Percentiles rank a stretch among this genome's conserved stretches.
These are phyloP conservation scores for Martes flavigula DNA, from an alignment of 2,797 vertebrate species.

Conservation along the genomic window DNA sequence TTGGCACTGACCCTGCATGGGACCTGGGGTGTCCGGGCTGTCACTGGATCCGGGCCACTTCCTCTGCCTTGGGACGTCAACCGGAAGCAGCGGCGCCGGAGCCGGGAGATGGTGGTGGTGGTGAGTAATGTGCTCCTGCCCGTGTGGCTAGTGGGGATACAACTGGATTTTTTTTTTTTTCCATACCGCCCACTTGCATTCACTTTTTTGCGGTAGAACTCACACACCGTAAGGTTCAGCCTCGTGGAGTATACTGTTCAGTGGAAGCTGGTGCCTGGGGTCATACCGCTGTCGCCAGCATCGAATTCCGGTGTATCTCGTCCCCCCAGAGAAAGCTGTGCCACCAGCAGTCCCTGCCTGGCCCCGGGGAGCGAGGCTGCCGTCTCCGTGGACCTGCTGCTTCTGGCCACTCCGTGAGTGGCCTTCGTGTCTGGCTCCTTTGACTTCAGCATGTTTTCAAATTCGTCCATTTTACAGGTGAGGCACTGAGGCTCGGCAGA, in stretches of 20 bases:
- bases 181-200: neutral
- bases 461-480: rapidly evolving
- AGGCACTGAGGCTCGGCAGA: neutral
- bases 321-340: neutral
- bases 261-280: neutral
- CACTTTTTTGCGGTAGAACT: rapidly evolving
- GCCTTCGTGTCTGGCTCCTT: neutral
- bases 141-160: rapidly evolving
- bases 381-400: neutral
- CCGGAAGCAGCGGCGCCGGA: rapidly evolving
- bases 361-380: rapidly evolving
- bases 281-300: rapidly evolving
- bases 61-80: rapidly evolving
- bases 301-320: rapidly evolving
- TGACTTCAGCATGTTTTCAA: neutral
- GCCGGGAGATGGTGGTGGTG: rapidly evolving
- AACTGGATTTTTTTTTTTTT: neutral
- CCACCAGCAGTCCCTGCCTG: rapidly evolving
- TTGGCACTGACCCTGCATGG: neutral
- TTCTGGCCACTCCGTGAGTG: rapidly evolving
- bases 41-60: neutral
- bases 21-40: rapidly evolving
- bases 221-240: rapidly evolving
- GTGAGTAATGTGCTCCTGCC: rapidly evolving
- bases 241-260: rapidly evolving